phyloP scores from a whole-genome alignment of 1,140 invertebrate genomes.

The Drosophila parvula region DNA sequence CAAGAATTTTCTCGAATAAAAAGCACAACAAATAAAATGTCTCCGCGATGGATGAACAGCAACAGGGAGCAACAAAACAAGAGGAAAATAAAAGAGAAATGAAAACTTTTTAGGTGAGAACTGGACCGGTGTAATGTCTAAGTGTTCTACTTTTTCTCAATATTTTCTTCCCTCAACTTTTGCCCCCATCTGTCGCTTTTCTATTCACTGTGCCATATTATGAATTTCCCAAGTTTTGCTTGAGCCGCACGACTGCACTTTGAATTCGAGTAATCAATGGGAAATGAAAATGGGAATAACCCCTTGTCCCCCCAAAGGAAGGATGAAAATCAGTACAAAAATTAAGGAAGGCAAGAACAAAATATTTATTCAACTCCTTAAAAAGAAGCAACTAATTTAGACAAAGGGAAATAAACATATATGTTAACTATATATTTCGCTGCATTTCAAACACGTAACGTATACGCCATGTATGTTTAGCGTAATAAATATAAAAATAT shows the following conservation, averaged over 20 bases:
- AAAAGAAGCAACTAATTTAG: not conserved
- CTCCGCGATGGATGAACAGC: not conserved
- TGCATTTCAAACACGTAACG: constrained; percentile 8
- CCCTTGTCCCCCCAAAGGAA: too few relatives aligned
- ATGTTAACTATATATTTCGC: too few relatives aligned
- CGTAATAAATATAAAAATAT: not conserved
- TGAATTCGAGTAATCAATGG: constrained; percentile 66
- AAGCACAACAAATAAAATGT: constrained; percentile 32
- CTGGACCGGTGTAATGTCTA: constrained; percentile 36
- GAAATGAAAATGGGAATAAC: not conserved
- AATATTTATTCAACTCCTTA: not conserved
- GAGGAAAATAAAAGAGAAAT: not conserved
- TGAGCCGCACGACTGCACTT: constrained; percentile 56
- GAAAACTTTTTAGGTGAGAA: constrained; percentile 40
- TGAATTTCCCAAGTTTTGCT: constrained; percentile 37
- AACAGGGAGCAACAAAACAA: too few relatives aligned
- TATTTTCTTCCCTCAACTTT: constrained; percentile 3
- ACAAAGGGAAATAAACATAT: constrained; percentile 7
- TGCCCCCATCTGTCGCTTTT: constrained; percentile 1
- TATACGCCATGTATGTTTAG: constrained; percentile 41
- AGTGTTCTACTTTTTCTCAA: constrained; percentile 15
- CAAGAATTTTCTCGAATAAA: constrained; percentile 26
- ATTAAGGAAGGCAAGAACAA: not conserved
- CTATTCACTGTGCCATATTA: constrained; percentile 38
- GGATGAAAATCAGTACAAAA: not conserved